These are phyloP conservation scores for Antechinus flavipes DNA, from an alignment of 2,113 vertebrate genomes.

Conservation along the genomic window DNA sequence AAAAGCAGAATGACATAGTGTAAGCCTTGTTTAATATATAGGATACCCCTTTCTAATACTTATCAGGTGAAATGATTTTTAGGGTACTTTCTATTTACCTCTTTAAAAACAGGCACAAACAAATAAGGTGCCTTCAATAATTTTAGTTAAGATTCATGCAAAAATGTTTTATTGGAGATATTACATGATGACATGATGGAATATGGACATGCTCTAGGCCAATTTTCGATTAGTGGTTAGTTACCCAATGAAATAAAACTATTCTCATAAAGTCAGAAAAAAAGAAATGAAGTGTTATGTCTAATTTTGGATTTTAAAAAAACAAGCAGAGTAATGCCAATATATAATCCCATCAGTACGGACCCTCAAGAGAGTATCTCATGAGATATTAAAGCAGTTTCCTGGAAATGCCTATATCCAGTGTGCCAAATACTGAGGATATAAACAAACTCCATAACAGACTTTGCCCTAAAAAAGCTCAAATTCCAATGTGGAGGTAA, in stretches of 20 bases:
- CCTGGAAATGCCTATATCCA: neutral
- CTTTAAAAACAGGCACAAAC: slow-evolving; percentile 8
- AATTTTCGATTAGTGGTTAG: slow-evolving; percentile 3
- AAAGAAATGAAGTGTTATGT: neutral
- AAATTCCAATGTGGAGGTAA: neutral
- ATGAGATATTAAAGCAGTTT: neutral
- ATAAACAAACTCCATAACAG: neutral
- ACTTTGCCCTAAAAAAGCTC: neutral
- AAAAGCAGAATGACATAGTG: neutral
- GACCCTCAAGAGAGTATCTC: neutral
- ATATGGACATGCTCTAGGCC: slow-evolving; percentile 9
- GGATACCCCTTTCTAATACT: neutral
- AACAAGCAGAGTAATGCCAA: neutral
- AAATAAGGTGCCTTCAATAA: slow-evolving; percentile 29
- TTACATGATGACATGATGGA: neutral
- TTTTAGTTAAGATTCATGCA: neutral
- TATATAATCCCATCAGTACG: slow-evolving; percentile 42
- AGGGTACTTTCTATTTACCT: neutral
- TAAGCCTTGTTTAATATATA: neutral
- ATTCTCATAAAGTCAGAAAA: neutral
- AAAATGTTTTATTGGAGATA: neutral
- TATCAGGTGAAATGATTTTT: neutral
- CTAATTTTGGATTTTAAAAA: slow-evolving; percentile 36
- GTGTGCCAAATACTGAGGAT: neutral
- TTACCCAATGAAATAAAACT: slow-evolving; percentile 55